phyloP scores from a whole-genome alignment of 2,888 invertebrate genomes.

The Abrostola triplasia region DNA sequence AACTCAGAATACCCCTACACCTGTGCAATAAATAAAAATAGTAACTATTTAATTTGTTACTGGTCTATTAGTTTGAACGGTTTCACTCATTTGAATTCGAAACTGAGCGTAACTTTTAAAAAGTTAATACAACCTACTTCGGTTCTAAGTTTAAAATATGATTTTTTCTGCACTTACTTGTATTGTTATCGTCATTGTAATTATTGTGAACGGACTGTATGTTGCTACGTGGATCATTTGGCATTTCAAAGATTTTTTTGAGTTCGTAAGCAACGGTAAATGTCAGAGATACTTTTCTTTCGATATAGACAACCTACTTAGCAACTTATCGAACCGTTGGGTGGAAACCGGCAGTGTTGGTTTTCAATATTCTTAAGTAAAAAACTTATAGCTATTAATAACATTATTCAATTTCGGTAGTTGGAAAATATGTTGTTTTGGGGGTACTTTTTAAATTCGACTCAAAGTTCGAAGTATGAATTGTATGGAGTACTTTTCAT shows the following conservation, averaged over 20 bases:
- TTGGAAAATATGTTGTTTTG: no score
- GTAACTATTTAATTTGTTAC: neutral
- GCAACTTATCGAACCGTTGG: conserved; percentile 39
- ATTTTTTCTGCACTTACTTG: neutral
- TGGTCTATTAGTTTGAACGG: neutral
- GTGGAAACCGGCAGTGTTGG: no score
- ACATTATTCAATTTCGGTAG: no score
- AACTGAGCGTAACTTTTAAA: conserved; percentile 10
- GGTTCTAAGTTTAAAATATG: neutral
- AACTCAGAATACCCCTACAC: conserved; percentile 64
- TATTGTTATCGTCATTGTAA: no score
- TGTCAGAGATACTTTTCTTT: conserved; percentile 27
- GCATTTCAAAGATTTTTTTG: conserved; percentile 6
- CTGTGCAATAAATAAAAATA: neutral
- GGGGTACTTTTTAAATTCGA: no score
- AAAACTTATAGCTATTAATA: no score
- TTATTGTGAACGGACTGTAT: no score
- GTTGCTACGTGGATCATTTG: neutral
- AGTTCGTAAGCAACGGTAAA: conserved; percentile 42
- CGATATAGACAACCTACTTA: conserved; percentile 46
- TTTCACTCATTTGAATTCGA: conserved; percentile 8
- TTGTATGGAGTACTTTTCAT: no score
- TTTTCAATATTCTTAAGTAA: no score
- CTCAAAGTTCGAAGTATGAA: no score
- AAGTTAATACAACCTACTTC: neutral